Evolutionary conservation across 2,113 vertebrate genomes (phyloP), one percentile per base, ranked within the genome.

Genomic region (Marmota monax): DNA sequence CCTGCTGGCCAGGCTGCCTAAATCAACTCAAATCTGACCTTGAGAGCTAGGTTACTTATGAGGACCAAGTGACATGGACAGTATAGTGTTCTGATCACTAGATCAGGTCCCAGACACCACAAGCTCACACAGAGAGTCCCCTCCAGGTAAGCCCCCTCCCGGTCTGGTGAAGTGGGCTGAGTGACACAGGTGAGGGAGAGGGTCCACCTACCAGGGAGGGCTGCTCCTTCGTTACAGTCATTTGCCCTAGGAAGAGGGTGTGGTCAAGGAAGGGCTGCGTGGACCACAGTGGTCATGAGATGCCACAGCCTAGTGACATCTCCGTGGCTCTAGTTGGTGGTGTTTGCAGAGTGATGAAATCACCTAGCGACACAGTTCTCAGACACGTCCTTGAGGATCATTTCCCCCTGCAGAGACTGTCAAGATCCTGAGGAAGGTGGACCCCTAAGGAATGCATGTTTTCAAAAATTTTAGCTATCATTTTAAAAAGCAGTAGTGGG

Each of bases 151-250:
- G 45, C 51, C 42, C 5, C 6, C 7, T 27, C 1, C 18, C 4
- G 70, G 14, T 29, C 56, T 4, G 42, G 67, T n/a, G 67, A n/a
- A 8, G 20, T 58, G 56, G 20, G 20, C 56, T 58, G 20, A 58
- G 56, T 58, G 51, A 16, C 16, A 6, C 32, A n/a, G 32, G 14
- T 7, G 32, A 29, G 34, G 67, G 32, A 14, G 34, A 29, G 22
- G 16, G 48, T 23, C 37, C 61, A 63, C 23, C 61, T 9, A 1
- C 0, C 0, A 2, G 9, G n/a, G 29, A 45, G 84, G 16, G 39
- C 34, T 5, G 12, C 4, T 39, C 17, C 12, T 37, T 34, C 51
- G 11, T 39, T 29, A 2, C 4, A 32, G 17, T 20, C 83, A 7
- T 23, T 27, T 5, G 2, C 42, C 39, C 18, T 14, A 7, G 23